Evolutionary conservation across 1,140 invertebrate species (phyloP), one percentile per base, ranked within the genome.

Genomic region (Pinna nobilis): DNA sequence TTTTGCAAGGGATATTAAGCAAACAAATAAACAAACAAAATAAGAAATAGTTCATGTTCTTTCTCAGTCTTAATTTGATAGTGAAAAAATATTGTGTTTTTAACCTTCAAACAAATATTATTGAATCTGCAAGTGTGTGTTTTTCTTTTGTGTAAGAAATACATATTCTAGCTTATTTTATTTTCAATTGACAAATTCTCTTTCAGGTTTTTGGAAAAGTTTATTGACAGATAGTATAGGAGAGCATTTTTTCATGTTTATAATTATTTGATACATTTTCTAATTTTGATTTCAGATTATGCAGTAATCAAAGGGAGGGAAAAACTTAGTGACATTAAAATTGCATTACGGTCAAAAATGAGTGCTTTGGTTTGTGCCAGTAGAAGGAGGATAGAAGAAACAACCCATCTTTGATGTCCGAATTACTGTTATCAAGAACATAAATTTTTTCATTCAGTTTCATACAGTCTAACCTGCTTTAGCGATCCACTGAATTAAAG

Each of bases 221-320:
- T 51, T 25, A 11, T 11, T 51, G 11, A 51, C 20, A 18, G 11
- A 18, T 23, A 1, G 6, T 51, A 20, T 18, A 51, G 9, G 28
- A n/a, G 9, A 18, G 49, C 9, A 13, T 18, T 51, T 11, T 51
- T 13, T 51, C 49, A 18, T 11, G 49, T 7, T 51, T 51, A 7
- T 20, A 7, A 3, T 51, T 11, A 20, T 51, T 20, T 20, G n/a
- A 23, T 23, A 51, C 1, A 51, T 51, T 51, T 51, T 2, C 20
- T 51, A 18, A 9, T 51, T 51, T 51, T 20, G n/a, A n/a, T 51
- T 51, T 51, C 49, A 51, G 49, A 51, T 11, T 51, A 51, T 51
- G 49, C 49, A 51, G 49, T 51, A 23, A n/a, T 51, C n/a, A 51
- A 20, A 20, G 28, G 49, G 20, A 25, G 28, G 11, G 49, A 51